Percentiles rank a stretch among this genome's conserved stretches.
Conservation (phyloP, 2,113 vertebrate genomes). For the Pollachius pollachius region DNA sequence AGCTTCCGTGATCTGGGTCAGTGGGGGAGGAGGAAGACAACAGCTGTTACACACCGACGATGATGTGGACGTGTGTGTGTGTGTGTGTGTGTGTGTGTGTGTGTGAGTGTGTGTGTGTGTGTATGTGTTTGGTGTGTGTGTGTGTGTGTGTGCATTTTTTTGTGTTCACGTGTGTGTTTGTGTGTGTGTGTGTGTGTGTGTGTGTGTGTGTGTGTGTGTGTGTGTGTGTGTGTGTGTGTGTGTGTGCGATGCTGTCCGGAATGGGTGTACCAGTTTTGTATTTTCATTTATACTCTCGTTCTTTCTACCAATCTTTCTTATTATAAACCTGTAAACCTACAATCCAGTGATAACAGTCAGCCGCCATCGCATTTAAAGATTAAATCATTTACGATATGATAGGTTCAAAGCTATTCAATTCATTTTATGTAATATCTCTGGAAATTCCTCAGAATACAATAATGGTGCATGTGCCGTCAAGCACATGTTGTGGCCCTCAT, state of each 20-base stretch:
- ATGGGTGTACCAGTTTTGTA: too few relatives aligned
- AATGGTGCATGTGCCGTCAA: too few relatives aligned
- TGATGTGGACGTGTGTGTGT: conserved; percentile 4
- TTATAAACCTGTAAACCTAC: too few relatives aligned
- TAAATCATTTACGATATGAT: too few relatives aligned
- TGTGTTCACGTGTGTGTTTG: not conserved
- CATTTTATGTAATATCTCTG: too few relatives aligned
- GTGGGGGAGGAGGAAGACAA: conserved; percentile 43
- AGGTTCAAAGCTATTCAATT: too few relatives aligned
- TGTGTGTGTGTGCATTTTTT: not conserved
- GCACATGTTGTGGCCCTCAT: too few relatives aligned
- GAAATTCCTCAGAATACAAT: too few relatives aligned
- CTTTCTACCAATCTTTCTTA: too few relatives aligned
- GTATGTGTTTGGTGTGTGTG: not conserved
- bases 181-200: conserved; percentile 1
- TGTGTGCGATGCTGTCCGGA: not conserved
- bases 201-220: not conserved
- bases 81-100: conserved; percentile 2
- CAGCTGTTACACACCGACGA: conserved; percentile 45
- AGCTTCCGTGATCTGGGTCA: conserved; percentile 58
- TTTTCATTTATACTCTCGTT: too few relatives aligned
- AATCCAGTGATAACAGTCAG: too few relatives aligned
- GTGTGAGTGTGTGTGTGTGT: not conserved
- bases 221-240: not conserved
- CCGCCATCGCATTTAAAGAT: too few relatives aligned